phyloP scores from a whole-genome alignment of 1,140 invertebrate genomes.

The Heliconius eleuchia region DNA sequence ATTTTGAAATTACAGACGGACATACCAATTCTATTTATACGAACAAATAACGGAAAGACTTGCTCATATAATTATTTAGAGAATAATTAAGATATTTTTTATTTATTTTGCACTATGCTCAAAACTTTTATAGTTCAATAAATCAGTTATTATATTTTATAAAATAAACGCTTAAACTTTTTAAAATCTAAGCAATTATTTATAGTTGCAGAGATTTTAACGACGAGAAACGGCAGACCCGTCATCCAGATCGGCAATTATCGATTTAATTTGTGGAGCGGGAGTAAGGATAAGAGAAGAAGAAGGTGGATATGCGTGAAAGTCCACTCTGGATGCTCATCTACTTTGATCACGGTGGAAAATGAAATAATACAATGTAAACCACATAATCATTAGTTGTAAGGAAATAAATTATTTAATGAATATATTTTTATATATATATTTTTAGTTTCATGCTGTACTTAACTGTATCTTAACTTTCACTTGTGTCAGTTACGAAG shows the following conservation, averaged over 20 bases:
- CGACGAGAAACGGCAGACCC: conserved; percentile 41
- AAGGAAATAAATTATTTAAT: neutral
- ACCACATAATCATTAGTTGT: conserved; percentile 49
- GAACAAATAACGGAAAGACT: no score
- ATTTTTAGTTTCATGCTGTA: neutral
- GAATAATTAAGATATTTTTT: no score
- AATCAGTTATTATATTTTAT: no score
- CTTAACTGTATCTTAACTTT: no score
- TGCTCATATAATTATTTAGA: no score
- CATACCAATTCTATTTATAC: no score
- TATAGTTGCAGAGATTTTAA: conserved; percentile 26
- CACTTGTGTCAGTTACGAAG: no score
- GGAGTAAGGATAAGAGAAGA: conserved; percentile 31
- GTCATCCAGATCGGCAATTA: conserved; percentile 43
- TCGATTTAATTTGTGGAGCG: conserved; percentile 44
- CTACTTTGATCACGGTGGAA: conserved; percentile 46
- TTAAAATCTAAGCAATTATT: conserved; percentile 3
- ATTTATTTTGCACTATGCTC: no score
- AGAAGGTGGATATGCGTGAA: conserved; percentile 45
- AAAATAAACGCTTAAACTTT: neutral
- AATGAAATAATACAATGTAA: conserved; percentile 46
- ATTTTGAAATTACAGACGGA: no score
- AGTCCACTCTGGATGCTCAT: conserved; percentile 41
- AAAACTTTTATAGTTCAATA: no score
- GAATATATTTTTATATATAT: neutral